Percentiles rank a stretch among this genome's conserved stretches.
Evolutionary conservation across 2,888 invertebrate genomes (phyloP).

Genomic region (Litoditis marina): DNA sequence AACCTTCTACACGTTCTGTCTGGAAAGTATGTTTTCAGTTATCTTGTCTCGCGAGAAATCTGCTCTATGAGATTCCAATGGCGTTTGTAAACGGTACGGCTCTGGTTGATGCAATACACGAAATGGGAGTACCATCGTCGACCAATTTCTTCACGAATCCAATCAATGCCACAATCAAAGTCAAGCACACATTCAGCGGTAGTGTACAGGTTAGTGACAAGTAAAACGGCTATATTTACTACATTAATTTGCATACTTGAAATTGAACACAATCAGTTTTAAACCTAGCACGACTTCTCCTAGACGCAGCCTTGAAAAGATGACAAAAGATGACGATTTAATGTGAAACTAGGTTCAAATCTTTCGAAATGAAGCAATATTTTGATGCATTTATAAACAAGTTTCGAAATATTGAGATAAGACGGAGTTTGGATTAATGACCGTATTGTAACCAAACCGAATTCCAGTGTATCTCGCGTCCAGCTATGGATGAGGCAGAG

Average conservation of each 20-base stretch:
- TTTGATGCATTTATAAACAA: too few species aligned
- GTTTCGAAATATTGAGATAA: too few species aligned
- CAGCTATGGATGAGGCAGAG: constrained; percentile 60
- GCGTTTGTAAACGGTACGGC: constrained; percentile 55
- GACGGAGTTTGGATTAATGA: too few species aligned
- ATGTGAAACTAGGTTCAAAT: too few species aligned
- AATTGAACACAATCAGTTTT: too few species aligned
- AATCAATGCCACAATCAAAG: constrained; percentile 48
- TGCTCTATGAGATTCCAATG: constrained; percentile 58
- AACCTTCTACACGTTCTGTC: too few species aligned
- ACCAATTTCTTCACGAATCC: constrained; percentile 59
- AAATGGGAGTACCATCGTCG: constrained; percentile 47
- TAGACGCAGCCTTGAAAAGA: too few species aligned
- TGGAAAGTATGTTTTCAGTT: constrained; percentile 35
- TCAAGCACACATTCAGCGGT: constrained; percentile 42
- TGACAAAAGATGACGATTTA: too few species aligned
- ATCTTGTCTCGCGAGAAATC: constrained; percentile 48
- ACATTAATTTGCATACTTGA: too few species aligned
- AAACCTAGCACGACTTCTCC: too few species aligned
- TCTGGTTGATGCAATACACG: constrained; percentile 47
- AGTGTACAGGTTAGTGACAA: constrained; percentile 46
- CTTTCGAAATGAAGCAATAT: constrained; percentile 1
- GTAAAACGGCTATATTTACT: not conserved
- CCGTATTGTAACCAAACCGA: not conserved
- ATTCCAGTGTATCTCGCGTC: constrained; percentile 56